Evolutionary conservation across 2,888 invertebrate species (phyloP).

Genomic region (Dorcus parallelipipedus): DNA sequence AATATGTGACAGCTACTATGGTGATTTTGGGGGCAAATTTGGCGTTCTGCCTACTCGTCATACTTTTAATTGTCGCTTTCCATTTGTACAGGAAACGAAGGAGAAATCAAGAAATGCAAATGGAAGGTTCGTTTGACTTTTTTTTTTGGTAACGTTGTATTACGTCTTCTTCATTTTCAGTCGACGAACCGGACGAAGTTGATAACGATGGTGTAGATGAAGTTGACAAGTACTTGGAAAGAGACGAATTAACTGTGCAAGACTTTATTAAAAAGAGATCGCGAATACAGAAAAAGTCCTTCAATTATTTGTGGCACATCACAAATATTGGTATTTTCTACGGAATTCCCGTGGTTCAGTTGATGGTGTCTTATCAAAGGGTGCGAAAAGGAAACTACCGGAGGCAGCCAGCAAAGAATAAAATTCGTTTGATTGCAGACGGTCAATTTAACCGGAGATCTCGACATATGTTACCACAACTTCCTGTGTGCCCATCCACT

Average conservation of each 20-base stretch:
- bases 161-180: background rate
- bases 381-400: conserved; percentile 43
- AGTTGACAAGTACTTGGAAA: conserved; percentile 10
- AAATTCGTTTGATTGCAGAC: conserved; percentile 52
- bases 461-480: conserved; percentile 88
- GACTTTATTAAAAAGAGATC: conserved; percentile 40
- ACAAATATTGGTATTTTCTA: conserved; percentile 81
- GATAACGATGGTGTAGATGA: background rate
- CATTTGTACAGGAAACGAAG: conserved; percentile 24
- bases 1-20: conserved; percentile 59
- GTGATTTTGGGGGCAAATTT: conserved; percentile 56
- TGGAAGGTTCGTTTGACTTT: conserved; percentile 1
- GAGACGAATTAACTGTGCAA: conserved; percentile 15
- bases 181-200: background rate
- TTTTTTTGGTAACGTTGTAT: background rate
- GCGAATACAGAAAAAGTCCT: conserved; percentile 58
- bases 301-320: conserved; percentile 70
- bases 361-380: conserved; percentile 75
- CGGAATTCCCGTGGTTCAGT: conserved; percentile 78
- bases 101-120: conserved; percentile 1
- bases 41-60: conserved; percentile 50
- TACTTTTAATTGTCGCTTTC: conserved; percentile 44
- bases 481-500: conserved; percentile 80
- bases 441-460: conserved; percentile 73
- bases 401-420: background rate